These are phyloP conservation scores for Naja naja DNA, from an alignment of 2,113 vertebrate species.

Conservation along the genomic window DNA sequence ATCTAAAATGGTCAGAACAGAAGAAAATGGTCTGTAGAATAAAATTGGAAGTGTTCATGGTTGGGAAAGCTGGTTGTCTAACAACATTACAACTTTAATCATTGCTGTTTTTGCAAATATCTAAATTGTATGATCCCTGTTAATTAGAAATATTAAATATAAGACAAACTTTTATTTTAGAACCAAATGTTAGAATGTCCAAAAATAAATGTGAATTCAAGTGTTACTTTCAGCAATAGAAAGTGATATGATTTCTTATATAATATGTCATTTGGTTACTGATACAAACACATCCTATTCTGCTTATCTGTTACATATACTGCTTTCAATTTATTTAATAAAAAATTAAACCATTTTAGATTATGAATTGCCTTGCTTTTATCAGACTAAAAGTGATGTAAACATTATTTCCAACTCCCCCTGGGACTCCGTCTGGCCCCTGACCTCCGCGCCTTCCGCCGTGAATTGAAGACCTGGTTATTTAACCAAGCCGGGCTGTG, in stretches of 20 bases:
- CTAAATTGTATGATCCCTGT: background rate
- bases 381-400: background rate
- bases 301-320: background rate
- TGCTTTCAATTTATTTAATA: background rate
- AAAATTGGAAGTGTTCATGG: background rate
- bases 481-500: no score
- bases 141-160: background rate
- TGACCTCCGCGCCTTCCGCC: no score
- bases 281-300: no score
- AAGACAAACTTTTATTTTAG: background rate
- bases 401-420: no score
- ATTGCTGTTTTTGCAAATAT: background rate
- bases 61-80: background rate
- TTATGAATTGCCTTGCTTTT: background rate
- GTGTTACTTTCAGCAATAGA: background rate
- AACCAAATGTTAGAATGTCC: background rate
- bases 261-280: background rate
- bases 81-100: background rate
- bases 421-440: no score
- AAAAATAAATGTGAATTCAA: background rate
- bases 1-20: background rate
- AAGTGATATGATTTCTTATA: background rate
- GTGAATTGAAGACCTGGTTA: no score
- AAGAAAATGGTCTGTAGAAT: background rate
- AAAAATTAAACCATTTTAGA: background rate